A percentile compares a stretch with the other conserved stretches of the same genome.
Evolutionary conservation across 2,888 invertebrate species (phyloP).

Genomic region (Terebella lapidaria): DNA sequence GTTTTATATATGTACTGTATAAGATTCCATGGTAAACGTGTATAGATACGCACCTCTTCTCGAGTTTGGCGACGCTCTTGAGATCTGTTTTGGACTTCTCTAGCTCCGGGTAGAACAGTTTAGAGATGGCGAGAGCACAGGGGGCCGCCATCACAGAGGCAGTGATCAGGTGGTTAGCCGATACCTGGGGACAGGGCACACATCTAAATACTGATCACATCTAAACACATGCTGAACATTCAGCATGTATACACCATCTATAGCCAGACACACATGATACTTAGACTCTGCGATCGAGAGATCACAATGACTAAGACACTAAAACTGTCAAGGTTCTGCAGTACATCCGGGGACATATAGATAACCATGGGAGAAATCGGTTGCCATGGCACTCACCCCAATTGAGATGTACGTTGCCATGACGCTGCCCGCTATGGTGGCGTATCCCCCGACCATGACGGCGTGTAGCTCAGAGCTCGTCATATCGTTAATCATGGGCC

Average conservation of each 20-base stretch:
- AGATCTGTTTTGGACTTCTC: constrained; percentile 18
- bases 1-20: too few species aligned
- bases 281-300: too few species aligned
- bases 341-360: too few species aligned
- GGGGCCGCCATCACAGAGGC: constrained; percentile 94
- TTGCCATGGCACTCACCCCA: constrained; percentile 65
- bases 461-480: constrained; percentile 91
- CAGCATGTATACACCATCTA: too few species aligned
- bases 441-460: constrained; percentile 90
- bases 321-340: too few species aligned
- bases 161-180: constrained; percentile 76
- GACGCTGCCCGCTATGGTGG: constrained; percentile 84
- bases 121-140: constrained; percentile 67
- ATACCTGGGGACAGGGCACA: constrained; percentile 59
- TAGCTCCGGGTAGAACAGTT: constrained; percentile 27
- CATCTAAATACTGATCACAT: too few species aligned
- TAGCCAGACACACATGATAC: too few species aligned
- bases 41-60: neutral
- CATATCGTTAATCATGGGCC: constrained; percentile 76
- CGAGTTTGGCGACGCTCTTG: constrained; percentile 11
- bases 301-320: too few species aligned
- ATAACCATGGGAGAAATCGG: too few species aligned
- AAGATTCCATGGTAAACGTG: too few species aligned
- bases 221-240: too few species aligned
- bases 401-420: constrained; percentile 85